Evolutionary conservation across 2,797 vertebrate genomes (phyloP), one percentile per base, ranked within the genome.

Genomic region (Rhodeus uyekii): DNA sequence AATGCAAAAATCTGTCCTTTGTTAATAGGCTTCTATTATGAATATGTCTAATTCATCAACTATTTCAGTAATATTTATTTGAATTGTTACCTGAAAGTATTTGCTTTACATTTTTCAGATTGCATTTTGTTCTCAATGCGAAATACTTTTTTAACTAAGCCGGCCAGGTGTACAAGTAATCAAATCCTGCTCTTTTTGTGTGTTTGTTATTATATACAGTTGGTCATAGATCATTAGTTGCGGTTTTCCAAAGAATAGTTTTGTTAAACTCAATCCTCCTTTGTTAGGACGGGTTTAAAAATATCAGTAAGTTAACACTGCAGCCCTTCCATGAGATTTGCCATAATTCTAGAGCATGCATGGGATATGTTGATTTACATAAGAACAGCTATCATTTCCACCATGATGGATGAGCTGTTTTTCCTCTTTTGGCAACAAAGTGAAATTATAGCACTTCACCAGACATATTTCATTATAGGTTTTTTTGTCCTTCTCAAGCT

Each of bases 331-430:
- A 72, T 86, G 82, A 85, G 79, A 80, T 53, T n/a, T 86, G 63
- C 67, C 55, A 84, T 83, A 77, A 86, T 83, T 86, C 76, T 76
- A 61, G 60, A 81, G 81, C 75, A 63, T 85, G 60, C 69, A 48
- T 80, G 81, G 81, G 81, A 86, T 85, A 86, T 76, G 76, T 86
- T 82, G 83, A 87, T 87, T 85, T 86, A 46, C 81, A 84, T 83
- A 77, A 76, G 82, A 86, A 86, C 81, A 79, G 88, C 86, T 87
- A 84, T 87, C 87, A 87, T 86, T 86, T 90, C 78, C 86, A 85
- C 85, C 84, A 71, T 84, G 85, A 89, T 87, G 79, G 71, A 88
- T 84, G 87, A 88, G 83, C 86, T 89, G 84, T 86, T 87, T 85
- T 77, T 83, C 81, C 86, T 86, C 86, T 86, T 82, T 86, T 84